Evolutionary conservation across 2,113 vertebrate species (phyloP), one percentile per base, ranked within the genome.

Genomic region (Equus przewalskii): DNA sequence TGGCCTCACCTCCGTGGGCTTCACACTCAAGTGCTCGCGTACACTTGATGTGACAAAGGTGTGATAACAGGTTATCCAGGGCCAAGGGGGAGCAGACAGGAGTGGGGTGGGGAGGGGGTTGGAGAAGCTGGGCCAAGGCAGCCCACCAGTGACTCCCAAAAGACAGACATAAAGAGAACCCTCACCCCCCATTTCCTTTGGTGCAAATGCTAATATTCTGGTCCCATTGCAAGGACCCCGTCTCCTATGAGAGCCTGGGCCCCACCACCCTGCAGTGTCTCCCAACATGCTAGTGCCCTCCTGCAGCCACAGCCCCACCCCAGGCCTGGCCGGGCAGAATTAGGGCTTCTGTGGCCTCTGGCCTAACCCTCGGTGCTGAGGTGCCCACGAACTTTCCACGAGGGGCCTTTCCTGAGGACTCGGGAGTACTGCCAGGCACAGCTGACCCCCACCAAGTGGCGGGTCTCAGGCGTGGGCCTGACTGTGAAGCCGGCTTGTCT

Each of bases 81-180:
- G n/a, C 41, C 7, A 0, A 13, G 49, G 7, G 0, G 6, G 22
- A 24, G 7, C 9, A 16, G 70, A 14, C 9, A 8, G 51, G 41
- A 60, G 16, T 10, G 24, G 12, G 64, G 36, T 36, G 36, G 36
- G 16, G 41, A 21, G 22, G 6, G 80, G 65, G 30, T 56, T 41
- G 36, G 36, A 41, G 64, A 65, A 8, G 11, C 8, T 12, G 44
- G 79, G 78, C 44, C 36, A 60, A 21, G 30, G 7, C 6, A n/a
- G 67, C 12, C 54, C 24, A 12, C 15, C 36, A 69, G 69, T 58
- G 58, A 49, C 30, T 80, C 33, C 41, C 44, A n/a, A 64, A 41
- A 62, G 7, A 19, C 11, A 56, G 49, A 21, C 51, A 16, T 9
- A 56, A 36, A n/a, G 36, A 70, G n/a, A 62, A 60, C 8, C 13